A percentile compares a stretch with the other conserved stretches of the same genome.
Conservation (phyloP, 2,888 invertebrate genomes). For the Volucella inanis region DNA sequence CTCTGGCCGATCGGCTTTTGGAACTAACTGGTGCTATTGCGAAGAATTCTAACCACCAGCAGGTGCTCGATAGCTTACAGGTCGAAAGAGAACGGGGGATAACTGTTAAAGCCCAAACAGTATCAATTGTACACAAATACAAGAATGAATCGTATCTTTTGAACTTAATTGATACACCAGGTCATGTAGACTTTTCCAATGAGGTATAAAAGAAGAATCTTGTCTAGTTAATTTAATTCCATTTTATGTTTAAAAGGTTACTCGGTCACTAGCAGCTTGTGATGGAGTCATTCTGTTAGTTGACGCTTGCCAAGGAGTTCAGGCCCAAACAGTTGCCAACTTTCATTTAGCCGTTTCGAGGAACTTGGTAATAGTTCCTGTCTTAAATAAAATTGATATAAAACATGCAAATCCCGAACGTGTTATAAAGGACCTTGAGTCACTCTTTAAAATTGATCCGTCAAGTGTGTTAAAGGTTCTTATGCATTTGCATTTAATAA, state of each 20-base stretch:
- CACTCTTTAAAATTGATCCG: slow-evolving; percentile 91
- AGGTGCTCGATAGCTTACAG: slow-evolving; percentile 90
- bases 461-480: slow-evolving; percentile 87
- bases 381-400: slow-evolving; percentile 98
- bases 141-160: slow-evolving; percentile 90
- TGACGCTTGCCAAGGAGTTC: slow-evolving; percentile 97
- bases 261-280: slow-evolving; percentile 94
- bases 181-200: slow-evolving; percentile 98
- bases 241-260: slow-evolving; percentile 84
- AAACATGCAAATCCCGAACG: slow-evolving; percentile 94
- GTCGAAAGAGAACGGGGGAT: slow-evolving; percentile 98
- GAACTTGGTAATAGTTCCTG: slow-evolving; percentile 93
- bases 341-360: slow-evolving; percentile 94
- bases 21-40: slow-evolving; percentile 94
- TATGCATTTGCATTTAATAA: slow-evolving; percentile 79
- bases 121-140: slow-evolving; percentile 91
- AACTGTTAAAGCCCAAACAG: slow-evolving; percentile 99
- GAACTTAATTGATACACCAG: slow-evolving; percentile 98
- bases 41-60: slow-evolving; percentile 86
- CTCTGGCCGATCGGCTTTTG: slow-evolving; percentile 96
- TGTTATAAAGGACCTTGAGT: slow-evolving; percentile 90
- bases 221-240: background rate
- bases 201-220: slow-evolving; percentile 86
- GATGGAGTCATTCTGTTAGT: slow-evolving; percentile 97
- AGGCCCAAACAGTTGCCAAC: slow-evolving; percentile 99